Base-by-base conservation (phyloP, 2,113 vertebrate genomes). In the Guaruba guarouba region DNA sequence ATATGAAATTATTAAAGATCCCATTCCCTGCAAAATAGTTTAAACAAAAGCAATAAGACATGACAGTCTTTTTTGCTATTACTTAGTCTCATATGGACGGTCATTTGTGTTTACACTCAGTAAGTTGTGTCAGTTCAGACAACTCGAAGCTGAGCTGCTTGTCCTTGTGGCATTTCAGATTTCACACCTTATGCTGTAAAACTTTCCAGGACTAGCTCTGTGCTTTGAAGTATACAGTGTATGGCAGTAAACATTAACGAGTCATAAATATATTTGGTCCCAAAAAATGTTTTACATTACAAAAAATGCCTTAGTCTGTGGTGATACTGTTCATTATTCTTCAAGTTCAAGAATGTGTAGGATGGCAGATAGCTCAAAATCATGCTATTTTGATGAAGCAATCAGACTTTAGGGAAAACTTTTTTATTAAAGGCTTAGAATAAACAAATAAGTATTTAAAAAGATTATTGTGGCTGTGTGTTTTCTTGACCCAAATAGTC, bases 161-260 rank as follows among this genome's bases (percentile, higher is more conserved):
- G 82, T 94, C 62, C 73, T 93, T 88, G 61, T 86, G 92, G 80
- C 84, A 84, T 92, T 97, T 94, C 69, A 95, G 55, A 92, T 96
- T 96, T 97, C 93, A 95, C 95, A 97, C 93, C 80, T 96, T 74
- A 37, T 82, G 73, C 52, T 84, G 49, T 95, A 94, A 94, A 96
- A 93, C 80, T 95, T 95, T 84, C 88, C 86, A 95, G 93, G 86
- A 92, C 83, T 49, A 89, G 52, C 41, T 93, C 83, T 82, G 52
- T 94, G 57, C 95, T 96, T 96, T 95, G 86, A 96, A 95, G 82
- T 91, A 20, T 68, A 59, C 41, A 78, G 79, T 71, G 48, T 44
- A 94, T 24, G 73, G 41, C 64, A 86, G 52, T 90, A 92, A 96
- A 95, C 39, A 83, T 93, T 93, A 92, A 89, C 0, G 2, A 96